Evolutionary conservation across 30 jellyfish, hydroid and myxozoan genomes (phyloP).

Genomic region (Aurelia sp.): DNA sequence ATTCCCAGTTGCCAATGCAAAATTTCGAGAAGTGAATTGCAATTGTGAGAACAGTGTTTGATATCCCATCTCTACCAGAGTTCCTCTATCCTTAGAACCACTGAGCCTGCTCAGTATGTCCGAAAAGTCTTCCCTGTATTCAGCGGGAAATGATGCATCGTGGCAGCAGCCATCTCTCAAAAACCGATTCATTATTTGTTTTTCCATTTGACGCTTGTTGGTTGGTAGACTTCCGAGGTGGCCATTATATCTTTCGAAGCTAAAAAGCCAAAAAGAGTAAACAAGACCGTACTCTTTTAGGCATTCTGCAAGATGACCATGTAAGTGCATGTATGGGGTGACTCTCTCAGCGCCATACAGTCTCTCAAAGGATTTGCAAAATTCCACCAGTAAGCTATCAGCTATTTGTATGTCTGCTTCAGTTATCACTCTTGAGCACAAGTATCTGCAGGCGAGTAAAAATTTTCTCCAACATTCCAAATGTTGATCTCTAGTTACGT

Average conservation of each 20-base stretch:
- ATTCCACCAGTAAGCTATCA: background rate
- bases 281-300: background rate
- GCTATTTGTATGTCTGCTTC: background rate
- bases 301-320: constrained; percentile 6
- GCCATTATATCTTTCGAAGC: background rate
- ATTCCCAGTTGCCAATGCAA: no score
- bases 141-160: background rate
- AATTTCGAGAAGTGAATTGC: no score
- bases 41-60: no score
- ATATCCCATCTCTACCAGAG: no score
- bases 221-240: background rate
- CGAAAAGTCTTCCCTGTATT: background rate
- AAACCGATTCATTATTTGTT: background rate
- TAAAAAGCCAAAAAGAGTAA: background rate
- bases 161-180: background rate
- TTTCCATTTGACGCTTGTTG: background rate
- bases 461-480: no score
- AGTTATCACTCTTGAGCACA: background rate
- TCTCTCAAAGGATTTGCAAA: constrained; percentile 6
- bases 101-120: no score
- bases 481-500: no score
- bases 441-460: background rate
- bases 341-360: background rate
- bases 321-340: background rate
- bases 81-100: no score